phyloP scores from a whole-genome alignment of 1,140 invertebrate species.

The Bilobella aurantiaca region DNA sequence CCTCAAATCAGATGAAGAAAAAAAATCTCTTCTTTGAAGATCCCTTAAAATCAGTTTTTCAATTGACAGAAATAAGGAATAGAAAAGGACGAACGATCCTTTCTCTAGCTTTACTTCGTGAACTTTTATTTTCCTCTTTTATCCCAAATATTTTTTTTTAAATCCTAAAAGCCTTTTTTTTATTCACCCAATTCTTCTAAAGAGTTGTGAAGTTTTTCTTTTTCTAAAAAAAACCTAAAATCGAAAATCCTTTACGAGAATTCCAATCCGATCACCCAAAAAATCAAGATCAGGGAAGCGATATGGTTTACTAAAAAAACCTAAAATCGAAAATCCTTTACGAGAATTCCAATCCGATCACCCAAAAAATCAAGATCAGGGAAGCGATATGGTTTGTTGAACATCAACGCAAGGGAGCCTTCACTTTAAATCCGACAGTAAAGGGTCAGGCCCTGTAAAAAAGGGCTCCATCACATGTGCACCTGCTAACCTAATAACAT shows the following conservation, averaged over 20 bases:
- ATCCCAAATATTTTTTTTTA: not conserved
- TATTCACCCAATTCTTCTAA: not conserved
- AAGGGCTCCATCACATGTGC: not conserved
- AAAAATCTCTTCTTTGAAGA: not conserved
- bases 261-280: constrained; percentile 8
- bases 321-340: not conserved
- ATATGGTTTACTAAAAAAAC: not conserved
- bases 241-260: not conserved
- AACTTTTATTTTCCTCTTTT: not conserved
- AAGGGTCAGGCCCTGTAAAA: not conserved
- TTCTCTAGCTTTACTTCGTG: too few species aligned
- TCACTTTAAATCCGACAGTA: not conserved
- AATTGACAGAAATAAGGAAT: not conserved
- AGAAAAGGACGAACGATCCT: too few species aligned
- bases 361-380: constrained; percentile 9
- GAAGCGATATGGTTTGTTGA: not conserved
- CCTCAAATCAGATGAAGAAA: not conserved
- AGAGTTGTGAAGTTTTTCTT: not conserved
- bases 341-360: constrained; percentile 4
- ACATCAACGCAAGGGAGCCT: too few species aligned
- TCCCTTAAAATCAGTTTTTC: not conserved
- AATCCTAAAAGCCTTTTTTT: constrained; percentile 1
- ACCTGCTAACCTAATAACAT: not conserved
- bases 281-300: constrained; percentile 5
- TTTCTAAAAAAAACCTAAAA: too few species aligned